phyloP scores from a whole-genome alignment of 1,140 invertebrate species.

The Pissodes strobi region DNA sequence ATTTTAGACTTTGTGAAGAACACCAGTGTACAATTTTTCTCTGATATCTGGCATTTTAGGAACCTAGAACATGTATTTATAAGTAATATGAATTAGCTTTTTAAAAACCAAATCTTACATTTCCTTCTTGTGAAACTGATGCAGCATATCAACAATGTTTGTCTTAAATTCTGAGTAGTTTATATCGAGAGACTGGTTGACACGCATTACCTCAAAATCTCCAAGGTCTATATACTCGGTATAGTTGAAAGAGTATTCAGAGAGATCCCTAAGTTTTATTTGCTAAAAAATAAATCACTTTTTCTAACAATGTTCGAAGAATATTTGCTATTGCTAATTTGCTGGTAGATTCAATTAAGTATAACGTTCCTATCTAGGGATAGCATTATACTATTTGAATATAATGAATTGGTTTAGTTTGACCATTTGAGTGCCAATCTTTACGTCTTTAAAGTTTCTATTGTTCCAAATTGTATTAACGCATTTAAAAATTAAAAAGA shows the following conservation, averaged over 20 bases:
- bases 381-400: too few species aligned
- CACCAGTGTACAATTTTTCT: conserved; percentile 32
- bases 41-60: conserved; percentile 31
- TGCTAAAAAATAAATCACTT: conserved; percentile 29
- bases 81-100: background rate
- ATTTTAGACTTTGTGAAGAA: conserved; percentile 41
- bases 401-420: too few species aligned
- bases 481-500: too few species aligned
- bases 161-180: conserved; percentile 39
- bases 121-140: conserved; percentile 36
- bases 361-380: background rate
- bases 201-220: conserved; percentile 34
- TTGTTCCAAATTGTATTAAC: too few species aligned
- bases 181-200: conserved; percentile 36
- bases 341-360: background rate
- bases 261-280: conserved; percentile 37
- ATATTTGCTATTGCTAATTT: background rate
- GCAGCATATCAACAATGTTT: conserved; percentile 37
- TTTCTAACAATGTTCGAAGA: background rate
- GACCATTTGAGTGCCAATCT: too few species aligned
- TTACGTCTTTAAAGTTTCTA: too few species aligned
- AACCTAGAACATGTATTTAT: conserved; percentile 21
- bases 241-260: conserved; percentile 35
- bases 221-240: conserved; percentile 29
- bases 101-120: conserved; percentile 26